phyloP scores from a whole-genome alignment of 2,888 invertebrate genomes.

The Trissolcus brochymenae region DNA sequence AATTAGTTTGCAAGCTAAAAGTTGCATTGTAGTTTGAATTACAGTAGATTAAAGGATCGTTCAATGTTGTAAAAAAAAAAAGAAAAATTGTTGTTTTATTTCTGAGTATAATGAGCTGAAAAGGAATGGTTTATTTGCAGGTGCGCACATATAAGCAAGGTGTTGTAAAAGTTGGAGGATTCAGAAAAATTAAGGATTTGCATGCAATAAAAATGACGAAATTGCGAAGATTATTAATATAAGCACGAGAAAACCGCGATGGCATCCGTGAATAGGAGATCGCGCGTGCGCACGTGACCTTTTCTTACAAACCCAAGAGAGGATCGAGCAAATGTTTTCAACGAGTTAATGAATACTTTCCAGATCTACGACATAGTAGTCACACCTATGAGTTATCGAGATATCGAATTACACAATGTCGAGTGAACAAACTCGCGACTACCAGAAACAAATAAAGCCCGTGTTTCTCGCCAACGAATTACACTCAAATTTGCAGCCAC shows the following conservation, averaged over 20 bases:
- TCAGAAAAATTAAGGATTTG: conserved; percentile 52
- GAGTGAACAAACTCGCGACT: conserved; percentile 55
- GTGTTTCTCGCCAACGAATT: conserved; percentile 43
- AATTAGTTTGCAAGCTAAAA: too few relatives aligned
- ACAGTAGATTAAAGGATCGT: conserved; percentile 7
- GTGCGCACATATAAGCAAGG: conserved; percentile 26
- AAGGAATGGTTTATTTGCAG: conserved; percentile 42
- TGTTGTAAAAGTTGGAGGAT: conserved; percentile 38
- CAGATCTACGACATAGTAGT: conserved; percentile 61
- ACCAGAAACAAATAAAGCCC: conserved; percentile 54
- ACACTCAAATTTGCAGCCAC: conserved; percentile 27
- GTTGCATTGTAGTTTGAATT: too few relatives aligned
- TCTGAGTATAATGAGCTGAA: conserved; percentile 34
- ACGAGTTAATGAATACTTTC: conserved; percentile 60
- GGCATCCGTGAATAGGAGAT: conserved; percentile 57
- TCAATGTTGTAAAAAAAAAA: too few relatives aligned
- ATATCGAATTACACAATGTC: conserved; percentile 59
- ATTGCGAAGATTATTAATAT: conserved; percentile 59
- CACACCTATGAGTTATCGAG: conserved; percentile 60
- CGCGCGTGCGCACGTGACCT: conserved; percentile 60
- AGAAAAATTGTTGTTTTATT: background rate
- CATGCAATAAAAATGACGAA: conserved; percentile 59
- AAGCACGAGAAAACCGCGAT: conserved; percentile 58
- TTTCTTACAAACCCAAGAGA: conserved; percentile 50
- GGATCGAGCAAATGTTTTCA: conserved; percentile 58